A percentile compares a stretch with the other conserved stretches of the same genome.
Conservation (phyloP, 2,888 invertebrate species). For the Netelia fuscicornis region DNA sequence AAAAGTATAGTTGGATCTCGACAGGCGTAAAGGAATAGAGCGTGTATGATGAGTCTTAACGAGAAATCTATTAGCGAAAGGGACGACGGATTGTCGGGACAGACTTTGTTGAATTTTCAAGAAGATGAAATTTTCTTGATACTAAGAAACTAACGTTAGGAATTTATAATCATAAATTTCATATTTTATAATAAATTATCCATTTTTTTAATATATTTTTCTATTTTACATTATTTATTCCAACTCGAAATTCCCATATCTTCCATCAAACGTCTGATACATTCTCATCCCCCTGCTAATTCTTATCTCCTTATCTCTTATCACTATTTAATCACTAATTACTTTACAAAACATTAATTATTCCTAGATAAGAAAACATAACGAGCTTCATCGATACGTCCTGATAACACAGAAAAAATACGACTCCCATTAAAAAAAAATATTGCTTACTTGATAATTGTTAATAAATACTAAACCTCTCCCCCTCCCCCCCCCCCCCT, state of each 20-base stretch:
- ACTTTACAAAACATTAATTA: neutral
- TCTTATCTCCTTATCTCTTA: neutral
- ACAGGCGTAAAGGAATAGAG: conserved; percentile 2
- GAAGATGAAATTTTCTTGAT: neutral
- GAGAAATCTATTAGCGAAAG: neutral
- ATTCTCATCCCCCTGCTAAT: neutral
- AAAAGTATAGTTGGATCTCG: neutral
- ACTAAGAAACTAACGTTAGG: neutral
- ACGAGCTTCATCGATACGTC: neutral
- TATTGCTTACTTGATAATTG: neutral
- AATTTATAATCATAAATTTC: neutral
- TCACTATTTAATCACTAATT: neutral
- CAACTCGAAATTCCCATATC: neutral
- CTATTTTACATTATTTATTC: neutral
- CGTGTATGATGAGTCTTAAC: neutral
- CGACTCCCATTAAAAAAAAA: neutral
- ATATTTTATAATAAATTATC: neutral
- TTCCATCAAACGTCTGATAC: neutral
- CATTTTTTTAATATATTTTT: neutral
- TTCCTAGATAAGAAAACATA: neutral
- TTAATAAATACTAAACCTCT: too few relatives aligned
- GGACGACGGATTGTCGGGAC: neutral
- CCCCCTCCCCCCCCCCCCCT: too few relatives aligned
- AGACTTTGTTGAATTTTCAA: neutral
- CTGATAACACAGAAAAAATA: neutral